phyloP scores from a whole-genome alignment of 2,797 vertebrate species.

The Remorina albescens region DNA sequence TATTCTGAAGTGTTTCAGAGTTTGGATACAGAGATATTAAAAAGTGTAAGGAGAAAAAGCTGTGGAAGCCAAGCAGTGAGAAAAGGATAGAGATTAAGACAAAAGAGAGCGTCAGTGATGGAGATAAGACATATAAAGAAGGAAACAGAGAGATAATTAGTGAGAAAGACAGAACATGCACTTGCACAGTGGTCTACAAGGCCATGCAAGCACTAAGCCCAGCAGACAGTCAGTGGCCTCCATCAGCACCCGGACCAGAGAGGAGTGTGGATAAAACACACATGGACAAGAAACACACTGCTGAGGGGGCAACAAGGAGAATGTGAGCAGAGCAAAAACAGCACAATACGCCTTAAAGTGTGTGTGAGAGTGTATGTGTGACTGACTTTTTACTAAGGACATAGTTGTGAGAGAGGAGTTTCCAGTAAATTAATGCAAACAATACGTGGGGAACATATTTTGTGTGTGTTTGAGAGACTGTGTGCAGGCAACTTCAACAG shows the following conservation, averaged over 20 bases:
- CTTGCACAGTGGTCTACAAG: conserved; percentile 79
- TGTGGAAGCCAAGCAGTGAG: conserved; percentile 92
- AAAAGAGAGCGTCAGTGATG: conserved; percentile 46
- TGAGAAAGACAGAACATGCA: conserved; percentile 84
- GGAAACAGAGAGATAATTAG: conserved; percentile 67
- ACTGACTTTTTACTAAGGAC: conserved; percentile 16
- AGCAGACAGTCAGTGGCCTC: conserved; percentile 82
- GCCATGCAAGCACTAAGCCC: conserved; percentile 94
- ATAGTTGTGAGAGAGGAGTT: conserved; percentile 31
- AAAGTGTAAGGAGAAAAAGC: conserved; percentile 89
- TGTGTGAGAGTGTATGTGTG: conserved; percentile 13
- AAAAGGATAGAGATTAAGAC: conserved; percentile 67
- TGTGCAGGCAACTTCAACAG: conserved; percentile 30
- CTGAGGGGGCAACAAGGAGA: conserved; percentile 73
- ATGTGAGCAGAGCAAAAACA: conserved; percentile 72
- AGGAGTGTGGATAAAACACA: conserved; percentile 65
- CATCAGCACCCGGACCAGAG: conserved; percentile 71
- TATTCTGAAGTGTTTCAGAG: conserved; percentile 96
- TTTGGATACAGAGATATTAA: conserved; percentile 80
- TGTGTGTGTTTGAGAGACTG: conserved; percentile 35
- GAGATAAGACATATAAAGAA: conserved; percentile 57
- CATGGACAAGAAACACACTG: conserved; percentile 70
- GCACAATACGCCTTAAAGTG: conserved; percentile 47
- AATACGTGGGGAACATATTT: conserved; percentile 44
- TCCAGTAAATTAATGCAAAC: conserved; percentile 43